Evolutionary conservation across 92 coral and sea anemone species (phyloP), one percentile per base, ranked within the genome.

Genomic region (Parazoanthus darwini): DNA sequence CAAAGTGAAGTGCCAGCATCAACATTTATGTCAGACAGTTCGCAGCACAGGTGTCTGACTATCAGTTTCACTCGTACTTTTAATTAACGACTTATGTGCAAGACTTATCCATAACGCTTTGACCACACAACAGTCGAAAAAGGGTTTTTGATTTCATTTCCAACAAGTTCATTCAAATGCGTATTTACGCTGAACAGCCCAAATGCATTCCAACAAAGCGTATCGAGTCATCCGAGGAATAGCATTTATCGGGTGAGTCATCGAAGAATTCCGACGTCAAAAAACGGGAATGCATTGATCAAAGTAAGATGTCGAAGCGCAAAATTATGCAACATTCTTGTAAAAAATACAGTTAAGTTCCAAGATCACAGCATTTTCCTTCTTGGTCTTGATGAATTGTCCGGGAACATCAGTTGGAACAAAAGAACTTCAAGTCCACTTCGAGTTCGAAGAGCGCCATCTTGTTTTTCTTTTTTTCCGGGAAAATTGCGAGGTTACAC

Each of bases 401-500:
- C 23, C 59, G 70, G 37, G 38, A 59, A 67, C 37, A 7, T 73
- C 20, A 15, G 36, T 71, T 70, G 65, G 78, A 11, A 71, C 43
- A 8, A 44, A 15, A 70, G 42, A 70, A 70, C 78, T 74, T 83
- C 23, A 10, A 54, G 58, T 35, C 36, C 23, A 26, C 25, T 46
- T 33, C 23, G 67, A 29, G 26, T 46, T 33, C 23, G 67, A 29
- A 46, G 46, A 8, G 39, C 78, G 87, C 87, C 87, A 84, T 84
- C 79, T 84, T 84, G 25, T 58, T 54, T 80, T 80, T 29, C 13
- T 13, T 13, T 39, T 13, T 39, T 71, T 71, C 67, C 77, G 63
- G 86, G 43, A 9, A 43, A 46, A 25, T 14, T 35, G 51, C 79
- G 87, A 67, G 87, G 87, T 70, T 83, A 68, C 87, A 68, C 5